These are phyloP conservation scores for Nasalis larvatus DNA, from an alignment of 2,113 vertebrate genomes.

Conservation along the genomic window DNA sequence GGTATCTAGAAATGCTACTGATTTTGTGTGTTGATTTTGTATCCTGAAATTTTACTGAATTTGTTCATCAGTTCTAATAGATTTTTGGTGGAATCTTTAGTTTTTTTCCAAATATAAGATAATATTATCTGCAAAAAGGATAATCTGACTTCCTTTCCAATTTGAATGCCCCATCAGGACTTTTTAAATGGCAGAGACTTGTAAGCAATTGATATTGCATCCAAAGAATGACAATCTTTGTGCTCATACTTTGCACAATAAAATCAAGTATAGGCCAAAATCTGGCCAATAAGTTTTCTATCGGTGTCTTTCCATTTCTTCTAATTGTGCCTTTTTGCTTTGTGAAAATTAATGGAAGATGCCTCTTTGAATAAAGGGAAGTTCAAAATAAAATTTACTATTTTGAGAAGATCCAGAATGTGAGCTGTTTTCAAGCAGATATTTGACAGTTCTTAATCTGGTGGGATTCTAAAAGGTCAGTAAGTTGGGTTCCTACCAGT, in stretches of 20 bases:
- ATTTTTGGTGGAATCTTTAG: no score
- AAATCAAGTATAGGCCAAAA: background rate
- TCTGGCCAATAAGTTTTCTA: background rate
- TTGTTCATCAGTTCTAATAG: no score
- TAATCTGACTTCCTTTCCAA: no score
- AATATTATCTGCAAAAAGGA: no score
- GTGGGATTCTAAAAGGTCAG: background rate
- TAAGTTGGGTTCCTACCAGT: background rate
- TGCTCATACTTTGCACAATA: background rate
- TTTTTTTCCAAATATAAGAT: no score
- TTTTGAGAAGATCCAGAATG: constrained; percentile 15
- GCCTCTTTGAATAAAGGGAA: background rate
- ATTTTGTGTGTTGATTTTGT: no score
- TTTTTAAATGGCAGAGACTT: constrained; percentile 79
- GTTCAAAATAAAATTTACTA: background rate
- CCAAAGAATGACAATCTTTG: constrained; percentile 27
- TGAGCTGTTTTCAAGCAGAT: background rate
- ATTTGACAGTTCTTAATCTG: background rate
- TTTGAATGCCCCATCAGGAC: constrained; percentile 63
- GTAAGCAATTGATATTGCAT: constrained; percentile 64
- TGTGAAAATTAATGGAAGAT: background rate
- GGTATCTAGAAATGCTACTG: no score
- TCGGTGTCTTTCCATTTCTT: background rate
- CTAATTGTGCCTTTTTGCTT: background rate
- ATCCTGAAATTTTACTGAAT: no score